Conservation (phyloP, 1,140 invertebrate species). For the Dinoponera quadriceps region DNA sequence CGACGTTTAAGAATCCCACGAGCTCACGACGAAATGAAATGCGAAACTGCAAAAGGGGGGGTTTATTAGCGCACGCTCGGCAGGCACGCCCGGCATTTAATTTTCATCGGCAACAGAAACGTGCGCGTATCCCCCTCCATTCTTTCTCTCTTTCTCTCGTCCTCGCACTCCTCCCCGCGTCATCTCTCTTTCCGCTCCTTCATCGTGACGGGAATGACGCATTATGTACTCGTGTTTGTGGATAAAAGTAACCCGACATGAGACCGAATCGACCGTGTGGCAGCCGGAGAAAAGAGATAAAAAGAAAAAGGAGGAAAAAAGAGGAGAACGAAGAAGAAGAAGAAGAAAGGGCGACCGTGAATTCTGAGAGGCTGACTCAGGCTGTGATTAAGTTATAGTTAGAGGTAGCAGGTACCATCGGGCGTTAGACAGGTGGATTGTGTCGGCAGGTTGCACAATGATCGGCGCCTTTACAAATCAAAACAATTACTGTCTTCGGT, state of each 20-base stretch:
- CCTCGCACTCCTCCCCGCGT: not conserved
- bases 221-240: slow-evolving; percentile 58
- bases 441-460: slow-evolving; percentile 66
- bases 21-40: not conserved
- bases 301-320: not conserved
- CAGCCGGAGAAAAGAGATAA: slow-evolving; percentile 39
- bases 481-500: slow-evolving; percentile 79
- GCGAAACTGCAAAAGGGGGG: not conserved
- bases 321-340: slow-evolving; percentile 7
- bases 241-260: slow-evolving; percentile 50
- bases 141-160: slow-evolving; percentile 16
- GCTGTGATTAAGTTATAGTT: slow-evolving; percentile 75
- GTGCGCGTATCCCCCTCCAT: not conserved
- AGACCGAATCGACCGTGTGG: slow-evolving; percentile 27
- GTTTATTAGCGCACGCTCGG: slow-evolving; percentile 3
- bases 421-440: slow-evolving; percentile 70
- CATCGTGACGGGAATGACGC: slow-evolving; percentile 45
- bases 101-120: slow-evolving; percentile 39
- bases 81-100: slow-evolving; percentile 15
- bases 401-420: slow-evolving; percentile 65
- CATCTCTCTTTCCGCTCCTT: slow-evolving; percentile 21
- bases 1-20: too few species aligned
- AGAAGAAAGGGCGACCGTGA: slow-evolving; percentile 54
- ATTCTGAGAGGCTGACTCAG: slow-evolving; percentile 65
- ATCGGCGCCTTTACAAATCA: slow-evolving; percentile 73